Conservation (phyloP, 1,140 invertebrate genomes). For the Leptinotarsa lineolata region DNA sequence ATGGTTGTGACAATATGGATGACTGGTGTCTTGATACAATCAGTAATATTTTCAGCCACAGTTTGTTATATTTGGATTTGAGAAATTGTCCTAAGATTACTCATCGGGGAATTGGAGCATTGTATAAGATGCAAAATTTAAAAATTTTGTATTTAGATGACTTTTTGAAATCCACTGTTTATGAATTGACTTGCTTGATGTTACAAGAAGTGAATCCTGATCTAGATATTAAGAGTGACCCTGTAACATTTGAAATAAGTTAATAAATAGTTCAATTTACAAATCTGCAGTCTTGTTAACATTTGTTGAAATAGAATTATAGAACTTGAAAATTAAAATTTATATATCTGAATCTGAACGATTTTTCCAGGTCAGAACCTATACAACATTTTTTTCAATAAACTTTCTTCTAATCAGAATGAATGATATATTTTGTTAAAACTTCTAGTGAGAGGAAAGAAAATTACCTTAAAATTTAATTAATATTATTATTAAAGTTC, state of each 20-base stretch:
- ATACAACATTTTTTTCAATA: too few species aligned
- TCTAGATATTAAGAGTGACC: constrained; percentile 50
- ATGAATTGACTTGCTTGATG: constrained; percentile 64
- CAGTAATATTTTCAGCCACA: constrained; percentile 60
- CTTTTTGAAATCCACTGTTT: constrained; percentile 56
- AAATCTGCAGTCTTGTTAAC: too few species aligned
- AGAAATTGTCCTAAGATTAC: constrained; percentile 69
- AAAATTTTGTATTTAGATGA: constrained; percentile 62
- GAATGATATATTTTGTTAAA: too few species aligned
- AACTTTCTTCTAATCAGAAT: too few species aligned
- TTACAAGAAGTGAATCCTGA: constrained; percentile 59
- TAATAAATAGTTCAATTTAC: neutral
- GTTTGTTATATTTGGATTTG: constrained; percentile 74
- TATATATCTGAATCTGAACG: too few species aligned
- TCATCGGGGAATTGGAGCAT: constrained; percentile 65
- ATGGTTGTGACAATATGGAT: constrained; percentile 67
- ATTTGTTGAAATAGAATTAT: too few species aligned
- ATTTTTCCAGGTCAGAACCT: too few species aligned
- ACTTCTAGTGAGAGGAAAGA: too few species aligned
- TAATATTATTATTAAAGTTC: too few species aligned
- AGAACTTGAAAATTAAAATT: too few species aligned
- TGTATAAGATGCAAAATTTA: constrained; percentile 65
- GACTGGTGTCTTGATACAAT: constrained; percentile 79
- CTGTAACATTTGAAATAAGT: constrained; percentile 37
- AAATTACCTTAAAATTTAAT: too few species aligned